A percentile compares a stretch with the other conserved stretches of the same genome.
Conservation (phyloP, 2,113 vertebrate species). For the Cygnus buccinator region DNA sequence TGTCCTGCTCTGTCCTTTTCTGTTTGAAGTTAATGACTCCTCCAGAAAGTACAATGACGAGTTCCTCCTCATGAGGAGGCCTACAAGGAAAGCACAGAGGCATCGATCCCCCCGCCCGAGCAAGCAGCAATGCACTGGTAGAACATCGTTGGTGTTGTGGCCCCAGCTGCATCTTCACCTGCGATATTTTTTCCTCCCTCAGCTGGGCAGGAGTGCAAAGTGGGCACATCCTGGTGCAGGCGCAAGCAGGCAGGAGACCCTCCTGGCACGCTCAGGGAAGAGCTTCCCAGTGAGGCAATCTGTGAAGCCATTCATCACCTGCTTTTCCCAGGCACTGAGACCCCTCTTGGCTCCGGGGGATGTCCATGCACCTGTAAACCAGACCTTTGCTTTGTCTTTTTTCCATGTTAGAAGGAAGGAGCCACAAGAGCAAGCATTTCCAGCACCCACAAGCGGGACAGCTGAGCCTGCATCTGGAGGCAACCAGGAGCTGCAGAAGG, state of each 20-base stretch:
- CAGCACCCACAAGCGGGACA: background rate
- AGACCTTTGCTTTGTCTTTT: background rate
- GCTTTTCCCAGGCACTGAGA: background rate
- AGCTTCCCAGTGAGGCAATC: background rate
- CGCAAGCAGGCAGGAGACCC: background rate
- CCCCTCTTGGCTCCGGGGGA: background rate
- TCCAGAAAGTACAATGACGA: rapidly evolving
- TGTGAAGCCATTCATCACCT: background rate
- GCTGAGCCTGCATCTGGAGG: rapidly evolving
- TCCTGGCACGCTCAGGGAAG: background rate
- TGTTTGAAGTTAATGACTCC: background rate
- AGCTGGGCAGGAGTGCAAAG: background rate
- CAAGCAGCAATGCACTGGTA: rapidly evolving
- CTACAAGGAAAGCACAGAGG: background rate
- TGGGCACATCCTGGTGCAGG: too few species aligned
- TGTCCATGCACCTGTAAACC: background rate
- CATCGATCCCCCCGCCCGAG: background rate
- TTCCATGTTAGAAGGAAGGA: too few species aligned
- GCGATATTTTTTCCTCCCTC: background rate
- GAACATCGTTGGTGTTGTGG: background rate
- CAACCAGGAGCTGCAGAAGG: background rate
- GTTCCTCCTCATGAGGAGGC: background rate
- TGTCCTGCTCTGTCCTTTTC: conserved; percentile 38
- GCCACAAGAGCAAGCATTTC: background rate
- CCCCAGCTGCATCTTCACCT: background rate